Evolutionary conservation across 2,888 invertebrate species (phyloP).

Genomic region (Julus scandinavius): DNA sequence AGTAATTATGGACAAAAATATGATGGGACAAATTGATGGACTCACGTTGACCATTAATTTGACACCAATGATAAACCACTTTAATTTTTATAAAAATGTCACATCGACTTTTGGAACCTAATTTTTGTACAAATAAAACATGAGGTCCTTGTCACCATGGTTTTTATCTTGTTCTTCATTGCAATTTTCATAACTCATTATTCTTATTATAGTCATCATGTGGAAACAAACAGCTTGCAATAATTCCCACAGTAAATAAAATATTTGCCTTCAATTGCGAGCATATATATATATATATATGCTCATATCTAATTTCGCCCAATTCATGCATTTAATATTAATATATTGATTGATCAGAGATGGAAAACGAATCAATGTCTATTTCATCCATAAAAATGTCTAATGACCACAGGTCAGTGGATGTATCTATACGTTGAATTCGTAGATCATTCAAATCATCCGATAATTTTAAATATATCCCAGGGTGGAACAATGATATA

Average conservation of each 20-base stretch:
- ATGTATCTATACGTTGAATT: too few species aligned
- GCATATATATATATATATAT: not conserved
- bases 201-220: not conserved
- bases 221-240: conserved; percentile 16
- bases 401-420: not conserved
- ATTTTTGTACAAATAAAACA: not conserved
- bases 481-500: too few species aligned
- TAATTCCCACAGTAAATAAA: conserved; percentile 33
- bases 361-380: not conserved
- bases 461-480: too few species aligned
- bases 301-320: not conserved
- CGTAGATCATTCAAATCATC: too few species aligned
- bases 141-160: not conserved
- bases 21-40: not conserved
- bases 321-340: not conserved
- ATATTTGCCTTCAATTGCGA: not conserved
- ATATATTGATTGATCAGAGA: not conserved
- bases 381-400: not conserved
- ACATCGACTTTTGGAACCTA: not conserved
- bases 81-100: not conserved
- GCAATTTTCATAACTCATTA: conserved; percentile 6
- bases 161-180: not conserved
- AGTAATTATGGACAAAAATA: not conserved
- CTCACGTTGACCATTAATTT: not conserved
- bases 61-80: not conserved